These are phyloP conservation scores for Tanytarsus gracilentus DNA, from an alignment of 2,888 invertebrate genomes.

Conservation along the genomic window DNA sequence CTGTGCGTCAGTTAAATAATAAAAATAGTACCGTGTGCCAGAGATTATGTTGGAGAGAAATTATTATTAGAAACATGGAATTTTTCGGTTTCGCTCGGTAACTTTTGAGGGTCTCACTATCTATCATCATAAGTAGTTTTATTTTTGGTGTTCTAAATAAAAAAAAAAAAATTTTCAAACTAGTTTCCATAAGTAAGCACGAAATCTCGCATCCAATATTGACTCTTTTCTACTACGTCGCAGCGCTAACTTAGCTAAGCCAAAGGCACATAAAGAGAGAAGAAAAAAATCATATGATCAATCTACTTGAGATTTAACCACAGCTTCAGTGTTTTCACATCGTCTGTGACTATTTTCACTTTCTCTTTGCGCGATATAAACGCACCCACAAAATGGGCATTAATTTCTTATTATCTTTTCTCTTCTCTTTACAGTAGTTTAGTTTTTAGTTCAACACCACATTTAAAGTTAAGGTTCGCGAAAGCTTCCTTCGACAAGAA, in stretches of 20 bases:
- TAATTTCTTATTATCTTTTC: neutral
- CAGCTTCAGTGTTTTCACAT: neutral
- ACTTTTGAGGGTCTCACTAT: no score
- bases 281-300: slow-evolving; percentile 3
- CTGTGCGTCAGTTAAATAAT: neutral
- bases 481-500: neutral
- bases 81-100: no score
- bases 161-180: no score
- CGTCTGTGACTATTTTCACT: slow-evolving; percentile 3
- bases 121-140: no score
- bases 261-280: neutral
- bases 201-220: no score
- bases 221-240: neutral
- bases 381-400: neutral
- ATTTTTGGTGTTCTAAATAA: no score
- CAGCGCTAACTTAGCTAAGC: neutral
- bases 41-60: neutral
- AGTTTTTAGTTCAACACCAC: slow-evolving; percentile 3
- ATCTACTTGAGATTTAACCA: neutral
- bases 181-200: no score
- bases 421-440: slow-evolving; percentile 6
- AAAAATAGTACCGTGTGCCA: neutral
- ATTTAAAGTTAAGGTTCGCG: neutral
- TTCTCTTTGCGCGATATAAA: neutral
- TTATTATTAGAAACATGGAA: neutral